Evolutionary conservation across 2,888 invertebrate species (phyloP), one percentile per base, ranked within the genome.

Genomic region (Pheosia tremula): DNA sequence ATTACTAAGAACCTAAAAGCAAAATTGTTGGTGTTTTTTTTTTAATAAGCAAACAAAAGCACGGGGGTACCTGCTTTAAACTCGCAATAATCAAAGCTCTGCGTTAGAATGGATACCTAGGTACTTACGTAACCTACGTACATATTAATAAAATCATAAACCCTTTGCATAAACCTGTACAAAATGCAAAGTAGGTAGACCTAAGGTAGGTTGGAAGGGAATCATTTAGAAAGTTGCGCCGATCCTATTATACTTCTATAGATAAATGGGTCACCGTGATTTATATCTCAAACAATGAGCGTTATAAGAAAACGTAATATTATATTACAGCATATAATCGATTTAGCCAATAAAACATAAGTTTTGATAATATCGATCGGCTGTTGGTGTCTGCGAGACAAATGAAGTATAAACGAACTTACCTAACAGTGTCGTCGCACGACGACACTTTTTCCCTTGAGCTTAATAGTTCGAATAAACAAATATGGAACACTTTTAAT

Each of bases 341-440:
- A 81, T 75, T 71, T 62, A 67, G 59, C 63, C 63, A 78, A 75
- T 79, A 81, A 77, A 82, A 82, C 72, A 77, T 71, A 80, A 75
- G 77, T 86, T 85, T 55, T 86, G 87, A 71, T 86, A 84, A 75
- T 91, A 92, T 92, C 89, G 92, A 92, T 92, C 90, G 89, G 81
- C 78, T 85, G 79, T 83, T 83, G 78, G 77, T 81, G 75, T 78
- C 77, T 64, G 62, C 63, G 64, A 77, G 69, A 69, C 68, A 74
- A 74, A 69, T 66, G 60, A 64, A 68, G 68, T 61, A 64, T 54
- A n/a, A 43, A 57, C 53, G 45, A 67, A 75, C 75, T 74, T 74
- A 75, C 75, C 68, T 62, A 67, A 60, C 62, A 63, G 75, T 75
- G 72, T 71, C 74, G 66, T 64, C 63, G 69, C 75, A 68, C 66